Percentiles rank a stretch among this genome's conserved stretches.
Conservation (phyloP, 1,140 invertebrate genomes). For the Glossosoma conforme region DNA sequence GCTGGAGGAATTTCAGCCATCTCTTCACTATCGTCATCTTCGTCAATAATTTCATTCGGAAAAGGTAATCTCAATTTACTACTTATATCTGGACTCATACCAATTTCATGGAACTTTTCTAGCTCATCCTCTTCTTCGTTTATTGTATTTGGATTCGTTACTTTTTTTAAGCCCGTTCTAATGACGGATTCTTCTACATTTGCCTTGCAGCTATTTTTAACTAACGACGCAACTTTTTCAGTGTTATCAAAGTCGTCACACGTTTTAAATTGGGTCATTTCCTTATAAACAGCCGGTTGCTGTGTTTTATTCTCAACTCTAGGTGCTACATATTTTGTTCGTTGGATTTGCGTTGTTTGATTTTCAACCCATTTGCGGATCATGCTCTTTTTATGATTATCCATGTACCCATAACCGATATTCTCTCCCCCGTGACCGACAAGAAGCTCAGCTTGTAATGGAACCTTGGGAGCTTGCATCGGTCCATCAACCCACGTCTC, state of each 20-base stretch:
- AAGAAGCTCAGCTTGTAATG: conserved; percentile 46
- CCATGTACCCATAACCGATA: conserved; percentile 79
- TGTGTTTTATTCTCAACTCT: conserved; percentile 40
- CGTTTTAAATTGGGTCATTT: conserved; percentile 59
- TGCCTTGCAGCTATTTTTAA: conserved; percentile 45
- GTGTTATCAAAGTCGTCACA: conserved; percentile 50
- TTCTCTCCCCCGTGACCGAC: conserved; percentile 42
- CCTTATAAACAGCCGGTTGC: conserved; percentile 49
- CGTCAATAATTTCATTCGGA: conserved; percentile 42
- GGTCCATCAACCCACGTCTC: conserved; percentile 96
- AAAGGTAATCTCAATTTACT: conserved; percentile 9
- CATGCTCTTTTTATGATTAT: conserved; percentile 87
- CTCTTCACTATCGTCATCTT: conserved; percentile 68
- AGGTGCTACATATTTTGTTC: conserved; percentile 45
- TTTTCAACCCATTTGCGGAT: conserved; percentile 91
- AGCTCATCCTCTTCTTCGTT: conserved; percentile 45
- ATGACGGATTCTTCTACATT: conserved; percentile 54
- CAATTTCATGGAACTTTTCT: conserved; percentile 8
- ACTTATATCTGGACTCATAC: conserved; percentile 11
- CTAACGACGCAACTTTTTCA: conserved; percentile 47
- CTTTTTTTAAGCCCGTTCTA: conserved; percentile 52
- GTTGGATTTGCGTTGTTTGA: conserved; percentile 73
- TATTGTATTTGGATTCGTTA: conserved; percentile 44
- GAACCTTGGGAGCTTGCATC: conserved; percentile 48
- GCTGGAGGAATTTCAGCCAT: conserved; percentile 70